Percentiles rank a stretch among this genome's conserved stretches.
Evolutionary conservation across 2,113 vertebrate genomes (phyloP).

Genomic region (Chitala chitala): DNA sequence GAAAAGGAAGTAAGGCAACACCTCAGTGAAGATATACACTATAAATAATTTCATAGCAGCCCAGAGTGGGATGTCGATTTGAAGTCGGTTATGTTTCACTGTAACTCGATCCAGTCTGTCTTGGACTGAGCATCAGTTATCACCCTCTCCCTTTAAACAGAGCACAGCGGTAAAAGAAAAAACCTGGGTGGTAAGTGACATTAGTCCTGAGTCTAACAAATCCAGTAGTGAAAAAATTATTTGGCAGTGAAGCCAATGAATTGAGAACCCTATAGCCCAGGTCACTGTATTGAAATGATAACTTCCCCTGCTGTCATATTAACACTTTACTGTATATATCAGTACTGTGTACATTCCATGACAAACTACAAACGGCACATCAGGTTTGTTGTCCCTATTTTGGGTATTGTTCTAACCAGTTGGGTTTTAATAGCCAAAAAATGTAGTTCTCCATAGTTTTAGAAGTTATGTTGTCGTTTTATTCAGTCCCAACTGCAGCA

Average conservation of each 20-base stretch:
- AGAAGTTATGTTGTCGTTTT: no score
- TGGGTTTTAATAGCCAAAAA: no score
- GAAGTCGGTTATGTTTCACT: conserved; percentile 9
- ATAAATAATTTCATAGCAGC: conserved; percentile 23
- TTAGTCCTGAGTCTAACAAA: conserved; percentile 22
- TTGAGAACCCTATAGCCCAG: conserved; percentile 1
- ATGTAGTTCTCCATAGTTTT: no score
- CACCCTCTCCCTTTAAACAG: background rate
- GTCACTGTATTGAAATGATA: conserved; percentile 26
- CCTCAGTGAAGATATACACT: background rate
- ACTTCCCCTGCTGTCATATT: conserved; percentile 15
- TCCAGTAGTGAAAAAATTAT: conserved; percentile 17
- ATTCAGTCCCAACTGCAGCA: no score
- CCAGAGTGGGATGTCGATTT: conserved; percentile 7
- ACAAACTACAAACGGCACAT: no score
- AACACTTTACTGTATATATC: no score
- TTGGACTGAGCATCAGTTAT: background rate
- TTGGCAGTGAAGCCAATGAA: conserved; percentile 23
- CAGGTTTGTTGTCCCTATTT: no score
- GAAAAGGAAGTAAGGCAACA: conserved; percentile 23
- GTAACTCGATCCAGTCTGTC: conserved; percentile 12
- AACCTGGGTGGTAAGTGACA: conserved; percentile 27
- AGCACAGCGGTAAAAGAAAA: conserved; percentile 2
- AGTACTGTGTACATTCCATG: no score
- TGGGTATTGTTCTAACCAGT: no score